A percentile compares a stretch with the other conserved stretches of the same genome.
Evolutionary conservation across 2,113 vertebrate species (phyloP).

Genomic region (Odontophorus gujanensis): DNA sequence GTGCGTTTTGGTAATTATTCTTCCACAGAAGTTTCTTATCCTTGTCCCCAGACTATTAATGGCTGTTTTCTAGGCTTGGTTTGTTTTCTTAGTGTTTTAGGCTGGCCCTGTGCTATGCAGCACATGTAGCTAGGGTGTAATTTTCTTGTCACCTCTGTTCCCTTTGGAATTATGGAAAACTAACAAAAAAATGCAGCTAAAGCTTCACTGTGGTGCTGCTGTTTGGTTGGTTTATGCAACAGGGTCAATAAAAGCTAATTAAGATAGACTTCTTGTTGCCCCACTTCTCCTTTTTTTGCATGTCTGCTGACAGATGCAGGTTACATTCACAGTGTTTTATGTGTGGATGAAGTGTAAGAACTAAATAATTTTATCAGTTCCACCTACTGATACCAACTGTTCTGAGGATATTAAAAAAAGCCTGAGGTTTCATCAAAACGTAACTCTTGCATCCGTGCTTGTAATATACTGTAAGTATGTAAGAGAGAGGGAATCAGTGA

Average conservation of each 20-base stretch:
- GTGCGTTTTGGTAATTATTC: not conserved
- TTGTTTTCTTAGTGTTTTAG: not conserved
- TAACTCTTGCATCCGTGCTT: not conserved
- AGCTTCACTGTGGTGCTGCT: not conserved
- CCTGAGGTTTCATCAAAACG: not conserved
- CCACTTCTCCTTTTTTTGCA: not conserved
- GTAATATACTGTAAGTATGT: not conserved
- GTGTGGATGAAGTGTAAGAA: not conserved
- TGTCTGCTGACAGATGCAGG: not conserved
- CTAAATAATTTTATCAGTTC: not conserved
- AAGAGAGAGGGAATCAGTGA: not conserved
- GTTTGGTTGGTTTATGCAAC: not conserved
- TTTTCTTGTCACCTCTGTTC: not conserved
- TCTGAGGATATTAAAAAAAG: not conserved
- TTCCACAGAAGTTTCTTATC: not conserved
- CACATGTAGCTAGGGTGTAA: not conserved
- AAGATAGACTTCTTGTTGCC: not conserved
- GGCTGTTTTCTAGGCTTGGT: not conserved
- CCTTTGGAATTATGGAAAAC: not conserved
- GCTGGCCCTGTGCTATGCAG: not conserved
- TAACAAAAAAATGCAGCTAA: not conserved
- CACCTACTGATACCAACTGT: not conserved
- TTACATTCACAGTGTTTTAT: not conserved
- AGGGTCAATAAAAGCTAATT: constrained; percentile 12
- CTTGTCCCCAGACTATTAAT: not conserved